Evolutionary conservation across 1,140 invertebrate species (phyloP).

Genomic region (Mesaphorura yosii): DNA sequence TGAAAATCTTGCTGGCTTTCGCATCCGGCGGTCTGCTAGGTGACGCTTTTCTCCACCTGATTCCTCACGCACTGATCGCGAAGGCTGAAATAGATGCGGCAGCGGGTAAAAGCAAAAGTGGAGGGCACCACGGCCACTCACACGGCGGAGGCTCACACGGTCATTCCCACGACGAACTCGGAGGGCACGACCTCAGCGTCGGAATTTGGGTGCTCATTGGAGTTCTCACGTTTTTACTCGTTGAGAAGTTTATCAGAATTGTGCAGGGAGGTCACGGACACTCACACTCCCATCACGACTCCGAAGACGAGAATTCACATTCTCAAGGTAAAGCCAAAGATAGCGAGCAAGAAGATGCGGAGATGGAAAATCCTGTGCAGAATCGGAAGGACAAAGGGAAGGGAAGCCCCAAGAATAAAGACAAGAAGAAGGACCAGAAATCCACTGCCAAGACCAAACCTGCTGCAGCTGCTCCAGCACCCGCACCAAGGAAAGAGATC

Average conservation of each 20-base stretch:
- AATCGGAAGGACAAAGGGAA: neutral
- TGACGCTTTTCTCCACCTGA: slow-evolving; percentile 92
- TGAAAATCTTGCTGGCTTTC: slow-evolving; percentile 85
- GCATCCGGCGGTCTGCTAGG: slow-evolving; percentile 88
- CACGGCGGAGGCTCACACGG: slow-evolving; percentile 45
- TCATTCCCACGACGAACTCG: slow-evolving; percentile 43
- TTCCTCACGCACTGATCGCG: slow-evolving; percentile 78
- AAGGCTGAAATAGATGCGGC: slow-evolving; percentile 34
- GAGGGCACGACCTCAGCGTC: slow-evolving; percentile 64
- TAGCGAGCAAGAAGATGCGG: slow-evolving; percentile 24
- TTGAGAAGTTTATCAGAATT: slow-evolving; percentile 84
- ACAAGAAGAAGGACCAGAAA: neutral
- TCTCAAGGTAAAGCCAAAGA: slow-evolving; percentile 39
- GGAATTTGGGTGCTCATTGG: slow-evolving; percentile 81
- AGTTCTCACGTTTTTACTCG: slow-evolving; percentile 79
- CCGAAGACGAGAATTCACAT: slow-evolving; percentile 34
- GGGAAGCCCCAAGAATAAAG: slow-evolving; percentile 1
- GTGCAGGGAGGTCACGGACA: slow-evolving; percentile 70
- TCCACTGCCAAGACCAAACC: neutral
- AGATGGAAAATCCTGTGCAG: slow-evolving; percentile 35
- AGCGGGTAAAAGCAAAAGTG: too few species aligned
- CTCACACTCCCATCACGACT: slow-evolving; percentile 40
- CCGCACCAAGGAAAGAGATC: too few species aligned
- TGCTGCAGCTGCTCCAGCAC: too few species aligned
- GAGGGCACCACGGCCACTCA: slow-evolving; percentile 44